A percentile compares a stretch with the other conserved stretches of the same genome.
phyloP scores from a whole-genome alignment of 2,113 vertebrate species.

The Aplodontia rufa region DNA sequence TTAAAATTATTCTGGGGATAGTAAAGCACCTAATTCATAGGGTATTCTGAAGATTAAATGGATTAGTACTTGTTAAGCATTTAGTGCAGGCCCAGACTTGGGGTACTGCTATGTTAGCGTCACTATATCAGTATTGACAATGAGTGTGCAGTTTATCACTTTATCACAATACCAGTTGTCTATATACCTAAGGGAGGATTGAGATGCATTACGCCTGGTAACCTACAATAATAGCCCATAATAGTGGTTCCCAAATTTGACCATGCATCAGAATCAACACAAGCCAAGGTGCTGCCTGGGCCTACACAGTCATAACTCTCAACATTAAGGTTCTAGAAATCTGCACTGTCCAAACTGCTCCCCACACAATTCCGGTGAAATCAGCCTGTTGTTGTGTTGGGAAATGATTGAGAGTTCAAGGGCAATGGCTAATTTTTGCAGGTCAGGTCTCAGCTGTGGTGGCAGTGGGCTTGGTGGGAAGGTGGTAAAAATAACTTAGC shows the following conservation, averaged over 20 bases:
- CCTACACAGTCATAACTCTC: background rate
- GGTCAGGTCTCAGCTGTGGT: background rate
- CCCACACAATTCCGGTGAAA: background rate
- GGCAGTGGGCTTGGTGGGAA: background rate
- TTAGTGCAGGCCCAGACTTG: background rate
- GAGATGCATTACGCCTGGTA: background rate
- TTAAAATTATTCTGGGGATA: background rate
- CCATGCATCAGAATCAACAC: background rate
- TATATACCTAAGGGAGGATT: background rate
- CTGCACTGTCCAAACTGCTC: background rate
- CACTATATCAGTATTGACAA: background rate
- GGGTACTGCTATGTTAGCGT: background rate
- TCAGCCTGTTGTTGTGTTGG: background rate
- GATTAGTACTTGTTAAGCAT: background rate
- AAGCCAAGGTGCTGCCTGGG: background rate
- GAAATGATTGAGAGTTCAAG: background rate
- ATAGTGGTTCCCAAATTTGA: background rate
- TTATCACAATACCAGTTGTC: background rate
- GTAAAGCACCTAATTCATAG: background rate
- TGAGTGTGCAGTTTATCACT: background rate
- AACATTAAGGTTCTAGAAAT: background rate
- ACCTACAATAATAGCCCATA: background rate
- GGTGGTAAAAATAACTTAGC: background rate
- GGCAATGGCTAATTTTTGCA: background rate
- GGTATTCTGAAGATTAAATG: background rate